Evolutionary conservation across 2,888 invertebrate genomes (phyloP).

Genomic region (Sesia bembeciformis): DNA sequence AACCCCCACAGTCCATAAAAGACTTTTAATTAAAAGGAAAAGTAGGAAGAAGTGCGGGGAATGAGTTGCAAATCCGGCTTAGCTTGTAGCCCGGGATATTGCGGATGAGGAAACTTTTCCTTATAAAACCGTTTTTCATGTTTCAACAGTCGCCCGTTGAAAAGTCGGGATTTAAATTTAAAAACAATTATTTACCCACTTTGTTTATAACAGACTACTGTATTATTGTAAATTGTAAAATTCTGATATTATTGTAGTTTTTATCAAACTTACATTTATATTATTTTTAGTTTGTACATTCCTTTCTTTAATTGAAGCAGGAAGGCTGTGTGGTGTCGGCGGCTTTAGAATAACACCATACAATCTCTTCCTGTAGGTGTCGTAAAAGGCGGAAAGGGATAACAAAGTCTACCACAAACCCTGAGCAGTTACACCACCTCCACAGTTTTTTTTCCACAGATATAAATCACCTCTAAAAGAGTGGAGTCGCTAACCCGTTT

Average conservation of each 20-base stretch:
- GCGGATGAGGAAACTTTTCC: slow-evolving; percentile 44
- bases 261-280: background rate
- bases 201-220: background rate
- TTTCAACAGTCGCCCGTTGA: slow-evolving; percentile 16
- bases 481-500: no score
- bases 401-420: no score
- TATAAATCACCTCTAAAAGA: no score
- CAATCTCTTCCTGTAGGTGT: no score
- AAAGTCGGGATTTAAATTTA: slow-evolving; percentile 21
- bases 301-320: no score
- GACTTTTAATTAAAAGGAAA: slow-evolving; percentile 64
- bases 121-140: slow-evolving; percentile 49
- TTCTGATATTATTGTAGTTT: no score
- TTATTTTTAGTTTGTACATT: no score
- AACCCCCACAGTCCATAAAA: slow-evolving; percentile 44
- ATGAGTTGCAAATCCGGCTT: slow-evolving; percentile 65
- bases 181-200: background rate
- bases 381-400: no score
- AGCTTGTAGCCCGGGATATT: slow-evolving; percentile 39
- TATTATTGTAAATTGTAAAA: background rate
- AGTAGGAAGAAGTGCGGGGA: slow-evolving; percentile 34
- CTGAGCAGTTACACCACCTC: no score
- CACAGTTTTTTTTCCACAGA: no score
- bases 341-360: no score
- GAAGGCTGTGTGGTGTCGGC: no score